Base-by-base conservation (phyloP, 2,113 vertebrate genomes). In the Philantomba maxwellii region DNA sequence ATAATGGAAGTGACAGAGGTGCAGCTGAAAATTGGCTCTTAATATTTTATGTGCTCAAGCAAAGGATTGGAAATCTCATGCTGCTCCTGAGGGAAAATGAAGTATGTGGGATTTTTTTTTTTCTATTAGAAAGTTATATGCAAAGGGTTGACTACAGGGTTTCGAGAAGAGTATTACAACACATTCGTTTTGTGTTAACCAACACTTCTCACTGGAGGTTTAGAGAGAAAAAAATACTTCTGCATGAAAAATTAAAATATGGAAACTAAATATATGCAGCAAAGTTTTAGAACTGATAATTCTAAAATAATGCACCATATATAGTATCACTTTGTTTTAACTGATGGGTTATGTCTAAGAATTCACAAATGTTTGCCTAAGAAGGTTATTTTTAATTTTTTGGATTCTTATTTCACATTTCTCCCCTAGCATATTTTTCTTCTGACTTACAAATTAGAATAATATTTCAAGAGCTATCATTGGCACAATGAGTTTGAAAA, bases 11-110 rank as follows among this genome's bases (percentile, higher is more conserved):
- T 99, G 99, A 99, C 99, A 99, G 99, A 99, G 99, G 99, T 99
- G 98, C 98, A 98, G 99, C 98, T 99, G 99, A 99, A 99, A 99
- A 99, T 99, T 99, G 99, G 98, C 98, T 99, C 98, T 99, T 99
- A 99, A 99, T 99, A 99, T 99, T 99, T 99, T 98, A 99, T 99
- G 99, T 98, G 98, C 98, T 98, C 98, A 97, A 98, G 98, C 98
- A 96, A 97, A 98, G 98, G 98, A 98, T 96, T 98, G 98, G 98
- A 98, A 99, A 98, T 98, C 98, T 99, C 98, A 98, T 98, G 98
- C 98, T 98, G 97, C 97, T 99, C 99, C 99, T 98, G 94, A 98
- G 98, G 98, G 99, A 98, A 98, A 98, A 99, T 98, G 98, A 98
- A 98, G 97, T 98, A 96, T 98, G 94, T 80, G 80, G 87, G 28